Percentiles rank a stretch among this genome's conserved stretches.
Evolutionary conservation across 2,113 vertebrate genomes (phyloP).

Genomic region (Dolichallabes microphthalmus): DNA sequence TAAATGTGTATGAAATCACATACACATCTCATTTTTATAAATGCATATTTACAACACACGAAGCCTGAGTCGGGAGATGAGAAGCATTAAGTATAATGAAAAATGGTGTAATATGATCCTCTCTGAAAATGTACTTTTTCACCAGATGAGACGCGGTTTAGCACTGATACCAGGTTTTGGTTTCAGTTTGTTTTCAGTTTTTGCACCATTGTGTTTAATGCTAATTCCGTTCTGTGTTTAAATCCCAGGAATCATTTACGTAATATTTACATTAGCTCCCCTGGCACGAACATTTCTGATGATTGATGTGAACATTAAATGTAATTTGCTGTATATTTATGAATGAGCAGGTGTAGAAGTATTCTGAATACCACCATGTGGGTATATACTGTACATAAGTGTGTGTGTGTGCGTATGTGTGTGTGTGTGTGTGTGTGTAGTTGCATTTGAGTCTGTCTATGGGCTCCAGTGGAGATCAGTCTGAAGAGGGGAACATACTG

Average conservation of each 20-base stretch:
- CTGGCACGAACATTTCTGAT: not conserved
- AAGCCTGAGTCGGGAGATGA: too few relatives aligned
- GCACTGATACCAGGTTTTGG: too few relatives aligned
- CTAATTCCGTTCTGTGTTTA: not conserved
- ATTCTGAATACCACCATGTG: not conserved
- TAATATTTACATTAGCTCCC: not conserved
- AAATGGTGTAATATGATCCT: too few relatives aligned
- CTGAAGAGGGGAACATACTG: constrained; percentile 76
- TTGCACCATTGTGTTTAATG: not conserved
- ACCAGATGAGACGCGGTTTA: too few relatives aligned
- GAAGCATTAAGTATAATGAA: too few relatives aligned
- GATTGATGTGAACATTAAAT: not conserved
- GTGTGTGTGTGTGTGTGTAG: constrained; percentile 61
- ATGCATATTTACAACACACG: too few relatives aligned
- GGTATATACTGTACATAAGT: not conserved
- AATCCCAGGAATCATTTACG: not conserved
- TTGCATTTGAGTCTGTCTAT: constrained; percentile 93
- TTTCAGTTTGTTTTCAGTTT: not conserved
- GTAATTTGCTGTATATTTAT: not conserved
- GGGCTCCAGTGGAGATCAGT: constrained; percentile 79
- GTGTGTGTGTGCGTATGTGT: not conserved
- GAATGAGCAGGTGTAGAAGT: not conserved
- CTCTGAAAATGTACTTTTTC: too few relatives aligned
- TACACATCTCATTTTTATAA: too few relatives aligned
- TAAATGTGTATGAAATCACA: too few relatives aligned